Percentiles rank a stretch among this genome's conserved stretches.
phyloP scores from a whole-genome alignment of 1,140 invertebrate genomes.

The Wiebesia pumilae region DNA sequence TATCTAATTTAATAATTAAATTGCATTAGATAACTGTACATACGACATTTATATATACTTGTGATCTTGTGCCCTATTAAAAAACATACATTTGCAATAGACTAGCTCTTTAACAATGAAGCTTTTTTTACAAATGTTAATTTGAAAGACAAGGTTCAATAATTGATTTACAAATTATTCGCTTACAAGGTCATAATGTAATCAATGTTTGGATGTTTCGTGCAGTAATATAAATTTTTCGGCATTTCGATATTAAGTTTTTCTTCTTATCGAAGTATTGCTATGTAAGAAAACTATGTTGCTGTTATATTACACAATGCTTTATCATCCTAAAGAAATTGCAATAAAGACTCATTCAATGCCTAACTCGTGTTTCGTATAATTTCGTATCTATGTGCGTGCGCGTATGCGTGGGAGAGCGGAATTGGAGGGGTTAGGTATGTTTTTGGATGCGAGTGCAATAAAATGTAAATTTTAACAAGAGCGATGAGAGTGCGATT shows the following conservation, averaged over 20 bases:
- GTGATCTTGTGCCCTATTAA: slow-evolving; percentile 45
- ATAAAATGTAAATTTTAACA: neutral
- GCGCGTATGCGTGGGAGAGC: neutral
- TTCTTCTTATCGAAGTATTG: slow-evolving; percentile 41
- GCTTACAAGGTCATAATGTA: slow-evolving; percentile 36
- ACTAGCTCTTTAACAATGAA: slow-evolving; percentile 41
- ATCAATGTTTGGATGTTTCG: slow-evolving; percentile 43
- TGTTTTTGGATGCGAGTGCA: neutral
- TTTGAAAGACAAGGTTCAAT: slow-evolving; percentile 49
- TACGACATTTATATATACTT: slow-evolving; percentile 30
- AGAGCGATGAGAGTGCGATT: neutral
- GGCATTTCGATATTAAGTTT: slow-evolving; percentile 24
- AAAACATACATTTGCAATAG: slow-evolving; percentile 41
- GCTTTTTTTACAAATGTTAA: slow-evolving; percentile 43
- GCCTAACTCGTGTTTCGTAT: neutral
- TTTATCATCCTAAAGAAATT: slow-evolving; percentile 24
- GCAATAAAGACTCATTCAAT: slow-evolving; percentile 11
- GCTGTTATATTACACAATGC: slow-evolving; percentile 27
- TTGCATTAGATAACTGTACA: slow-evolving; percentile 39
- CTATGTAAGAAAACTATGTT: slow-evolving; percentile 43
- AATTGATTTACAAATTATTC: slow-evolving; percentile 46
- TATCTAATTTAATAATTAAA: slow-evolving; percentile 44
- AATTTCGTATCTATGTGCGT: neutral
- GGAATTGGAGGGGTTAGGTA: neutral
- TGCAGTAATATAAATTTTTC: slow-evolving; percentile 41